Base-by-base conservation (phyloP, 2,797 vertebrate species). In the Calcarius lapponicus region DNA sequence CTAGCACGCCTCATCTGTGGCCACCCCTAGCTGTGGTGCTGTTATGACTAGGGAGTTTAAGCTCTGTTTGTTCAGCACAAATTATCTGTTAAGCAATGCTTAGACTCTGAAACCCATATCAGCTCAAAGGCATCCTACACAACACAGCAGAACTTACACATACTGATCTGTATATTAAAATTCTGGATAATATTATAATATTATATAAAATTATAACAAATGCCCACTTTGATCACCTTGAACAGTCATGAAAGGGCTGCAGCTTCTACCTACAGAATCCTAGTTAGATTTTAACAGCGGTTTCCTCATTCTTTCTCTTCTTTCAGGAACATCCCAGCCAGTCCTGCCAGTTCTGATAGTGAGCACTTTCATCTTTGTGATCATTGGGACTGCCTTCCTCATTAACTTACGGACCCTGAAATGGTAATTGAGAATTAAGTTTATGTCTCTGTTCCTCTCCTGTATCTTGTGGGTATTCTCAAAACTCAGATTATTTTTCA, bases 401-500 rank as follows among this genome's bases (percentile, higher is more conserved):
- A 19, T 88, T 57, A 96, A 94, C 54, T 43, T 81, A 73, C 6
- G 91, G 57, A 85, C n/a, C 11, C 45, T 78, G 62, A 95, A 96
- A 96, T 90, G 97, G 97, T 97, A 97, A 96, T 43, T 76, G 31
- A 69, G 60, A 74, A 58, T 62, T 10, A 48, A 67, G 29, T 75
- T 75, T 80, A 62, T 16, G 13, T 71, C 34, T 93, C 38, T 73
- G 10, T 83, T 81, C 14, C 53, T 70, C 36, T 66, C 45, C 32
- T 81, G 6, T 67, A 20, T 42, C 48, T 75, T 54, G 5, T 58
- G 36, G 47, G 22, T 62, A n/a, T 86, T 94, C 66, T 80, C 61
- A 86, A 88, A 92, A 65, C 22, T 45, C 19, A 18, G 4, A 16
- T 43, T 86, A 32, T 57, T 74, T 78, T 81, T 92, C 26, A 26